Conservation (phyloP, 53 echinoderm and acorn worm genomes). For the Holothuria scabra region DNA sequence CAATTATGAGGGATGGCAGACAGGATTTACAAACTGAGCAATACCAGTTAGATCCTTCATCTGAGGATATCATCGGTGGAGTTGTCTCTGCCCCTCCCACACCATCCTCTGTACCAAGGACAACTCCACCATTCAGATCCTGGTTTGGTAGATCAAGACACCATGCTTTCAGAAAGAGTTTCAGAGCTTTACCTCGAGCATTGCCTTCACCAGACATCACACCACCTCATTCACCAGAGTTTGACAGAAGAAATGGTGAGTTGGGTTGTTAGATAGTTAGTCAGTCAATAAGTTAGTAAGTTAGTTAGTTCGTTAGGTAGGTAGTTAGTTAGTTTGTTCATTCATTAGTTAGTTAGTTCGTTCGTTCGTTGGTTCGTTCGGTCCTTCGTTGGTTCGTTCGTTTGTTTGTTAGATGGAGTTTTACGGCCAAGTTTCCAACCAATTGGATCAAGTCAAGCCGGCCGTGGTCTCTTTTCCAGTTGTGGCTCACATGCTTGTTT, state of each 20-base stretch:
- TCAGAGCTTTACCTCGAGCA: slow-evolving; percentile 53
- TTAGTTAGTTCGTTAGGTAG: too few relatives aligned
- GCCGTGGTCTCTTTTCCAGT: too few relatives aligned
- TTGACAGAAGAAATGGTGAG: slow-evolving; percentile 45
- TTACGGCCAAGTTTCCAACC: too few relatives aligned
- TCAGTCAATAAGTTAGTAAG: too few relatives aligned
- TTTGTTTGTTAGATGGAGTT: too few relatives aligned
- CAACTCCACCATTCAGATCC: slow-evolving; percentile 48
- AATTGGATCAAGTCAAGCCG: too few relatives aligned
- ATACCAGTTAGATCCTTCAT: slow-evolving; percentile 13
- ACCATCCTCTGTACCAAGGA: slow-evolving; percentile 62
- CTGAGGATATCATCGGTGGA: slow-evolving; percentile 38
- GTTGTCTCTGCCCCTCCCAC: slow-evolving; percentile 88
- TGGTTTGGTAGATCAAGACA: slow-evolving; percentile 59
- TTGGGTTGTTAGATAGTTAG: too few relatives aligned
- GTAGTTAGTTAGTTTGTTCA: too few relatives aligned
- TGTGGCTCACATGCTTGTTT: too few relatives aligned
- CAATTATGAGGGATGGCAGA: slow-evolving; percentile 9
- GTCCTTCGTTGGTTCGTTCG: too few relatives aligned
- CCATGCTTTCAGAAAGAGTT: slow-evolving; percentile 56
- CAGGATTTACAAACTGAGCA: slow-evolving; percentile 19
- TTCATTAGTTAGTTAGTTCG: too few relatives aligned
- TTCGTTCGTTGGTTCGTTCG: too few relatives aligned
- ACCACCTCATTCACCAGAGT: slow-evolving; percentile 78
- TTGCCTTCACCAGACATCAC: slow-evolving; percentile 67